A percentile compares a stretch with the other conserved stretches of the same genome.
phyloP scores from a whole-genome alignment of 2,797 vertebrate species.

The Catostomus latipinnis region DNA sequence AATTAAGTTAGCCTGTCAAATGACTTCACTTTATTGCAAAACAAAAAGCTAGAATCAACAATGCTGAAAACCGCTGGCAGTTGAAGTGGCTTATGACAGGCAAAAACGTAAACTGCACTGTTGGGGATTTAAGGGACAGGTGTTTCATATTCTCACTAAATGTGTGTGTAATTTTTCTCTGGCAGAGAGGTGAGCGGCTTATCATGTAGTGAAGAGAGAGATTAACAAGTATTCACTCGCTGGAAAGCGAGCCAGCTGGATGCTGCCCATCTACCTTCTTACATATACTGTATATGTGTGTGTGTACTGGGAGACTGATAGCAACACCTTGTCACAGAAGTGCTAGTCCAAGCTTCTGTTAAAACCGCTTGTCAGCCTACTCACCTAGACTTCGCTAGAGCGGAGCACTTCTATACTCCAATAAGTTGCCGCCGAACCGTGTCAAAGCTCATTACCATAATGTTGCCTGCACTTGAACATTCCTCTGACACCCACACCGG shows the following conservation, averaged over 20 bases:
- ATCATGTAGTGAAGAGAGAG: slow-evolving; percentile 59
- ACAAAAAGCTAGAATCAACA: slow-evolving; percentile 28
- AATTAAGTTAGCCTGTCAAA: slow-evolving; percentile 42
- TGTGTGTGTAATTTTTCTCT: slow-evolving; percentile 51
- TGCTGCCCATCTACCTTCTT: slow-evolving; percentile 48
- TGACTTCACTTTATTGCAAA: slow-evolving; percentile 38
- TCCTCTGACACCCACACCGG: too few relatives aligned
- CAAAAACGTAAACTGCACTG: slow-evolving; percentile 19
- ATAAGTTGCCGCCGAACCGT: too few relatives aligned
- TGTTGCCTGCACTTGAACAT: too few relatives aligned
- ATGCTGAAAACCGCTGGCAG: slow-evolving; percentile 11
- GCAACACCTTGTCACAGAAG: slow-evolving; percentile 38
- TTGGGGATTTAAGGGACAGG: slow-evolving; percentile 50
- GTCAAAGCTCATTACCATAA: too few relatives aligned
- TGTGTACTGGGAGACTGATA: slow-evolving; percentile 29
- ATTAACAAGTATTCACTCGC: slow-evolving; percentile 57
- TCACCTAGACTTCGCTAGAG: background rate
- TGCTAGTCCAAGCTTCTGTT: slow-evolving; percentile 15
- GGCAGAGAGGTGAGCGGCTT: slow-evolving; percentile 59
- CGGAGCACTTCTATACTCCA: too few relatives aligned
- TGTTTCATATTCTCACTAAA: slow-evolving; percentile 50
- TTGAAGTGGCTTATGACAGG: slow-evolving; percentile 40
- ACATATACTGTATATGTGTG: slow-evolving; percentile 3
- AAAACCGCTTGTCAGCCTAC: slow-evolving; percentile 21
- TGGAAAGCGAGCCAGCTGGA: slow-evolving; percentile 54